These are phyloP conservation scores for Nephila pilipes DNA, from an alignment of 1,140 invertebrate genomes.

Conservation along the genomic window DNA sequence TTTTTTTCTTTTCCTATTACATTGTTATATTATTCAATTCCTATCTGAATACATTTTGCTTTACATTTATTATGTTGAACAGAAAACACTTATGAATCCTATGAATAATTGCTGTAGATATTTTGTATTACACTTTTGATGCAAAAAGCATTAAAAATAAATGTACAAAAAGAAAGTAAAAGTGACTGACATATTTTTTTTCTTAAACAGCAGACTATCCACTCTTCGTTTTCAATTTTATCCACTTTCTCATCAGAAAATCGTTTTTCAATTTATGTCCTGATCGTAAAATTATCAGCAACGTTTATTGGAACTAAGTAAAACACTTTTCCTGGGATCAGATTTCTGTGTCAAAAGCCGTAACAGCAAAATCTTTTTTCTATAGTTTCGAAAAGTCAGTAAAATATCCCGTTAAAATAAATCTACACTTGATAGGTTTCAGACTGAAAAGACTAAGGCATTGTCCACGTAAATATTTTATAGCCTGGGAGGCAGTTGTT, in stretches of 20 bases:
- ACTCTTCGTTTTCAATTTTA: neutral
- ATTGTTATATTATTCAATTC: too few species aligned
- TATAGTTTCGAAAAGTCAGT: neutral
- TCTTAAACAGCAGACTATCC: too few species aligned
- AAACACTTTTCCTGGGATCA: neutral
- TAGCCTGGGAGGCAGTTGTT: neutral
- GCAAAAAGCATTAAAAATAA: too few species aligned
- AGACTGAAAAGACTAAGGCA: neutral
- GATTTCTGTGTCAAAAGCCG: neutral
- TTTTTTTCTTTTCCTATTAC: too few species aligned
- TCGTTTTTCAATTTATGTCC: neutral
- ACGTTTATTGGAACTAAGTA: neutral
- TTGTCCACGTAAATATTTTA: slow-evolving; percentile 8
- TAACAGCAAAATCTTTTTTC: neutral
- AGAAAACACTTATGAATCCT: too few species aligned
- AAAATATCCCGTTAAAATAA: neutral
- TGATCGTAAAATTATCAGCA: slow-evolving; percentile 35
- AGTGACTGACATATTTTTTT: too few species aligned
- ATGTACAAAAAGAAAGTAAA: too few species aligned
- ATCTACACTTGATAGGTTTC: neutral
- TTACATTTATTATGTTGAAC: too few species aligned
- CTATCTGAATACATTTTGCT: too few species aligned
- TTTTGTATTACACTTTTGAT: too few species aligned
- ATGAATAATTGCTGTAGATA: too few species aligned
- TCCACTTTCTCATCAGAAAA: neutral